These are phyloP conservation scores for Buphagus erythrorhynchus DNA, from an alignment of 2,797 vertebrate species.

Conservation along the genomic window DNA sequence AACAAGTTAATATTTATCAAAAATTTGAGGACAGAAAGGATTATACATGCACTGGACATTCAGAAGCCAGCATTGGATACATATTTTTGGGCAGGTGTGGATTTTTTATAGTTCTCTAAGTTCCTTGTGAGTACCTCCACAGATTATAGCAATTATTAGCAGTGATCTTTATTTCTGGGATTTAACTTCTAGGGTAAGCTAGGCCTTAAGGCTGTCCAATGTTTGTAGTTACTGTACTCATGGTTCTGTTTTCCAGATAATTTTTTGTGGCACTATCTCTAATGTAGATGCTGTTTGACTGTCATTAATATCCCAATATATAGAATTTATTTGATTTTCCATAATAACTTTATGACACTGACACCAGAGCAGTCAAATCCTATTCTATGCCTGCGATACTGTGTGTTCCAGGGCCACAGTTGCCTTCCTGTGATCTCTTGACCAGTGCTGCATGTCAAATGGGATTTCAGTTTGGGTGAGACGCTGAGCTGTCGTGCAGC, in stretches of 20 bases:
- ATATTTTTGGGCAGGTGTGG: not conserved
- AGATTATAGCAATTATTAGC: not conserved
- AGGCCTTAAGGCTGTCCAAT: not conserved
- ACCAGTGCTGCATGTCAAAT: not conserved
- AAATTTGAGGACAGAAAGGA: not conserved
- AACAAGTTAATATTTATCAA: not conserved
- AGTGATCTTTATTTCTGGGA: not conserved
- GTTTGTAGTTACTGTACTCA: not conserved
- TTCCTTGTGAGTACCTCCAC: not conserved
- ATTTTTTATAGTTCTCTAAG: not conserved
- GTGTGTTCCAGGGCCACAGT: not conserved
- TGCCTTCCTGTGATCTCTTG: not conserved
- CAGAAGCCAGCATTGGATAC: not conserved
- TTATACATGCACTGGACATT: not conserved
- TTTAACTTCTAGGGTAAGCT: not conserved
- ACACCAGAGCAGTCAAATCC: not conserved
- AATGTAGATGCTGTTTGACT: not conserved
- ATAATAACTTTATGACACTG: not conserved
- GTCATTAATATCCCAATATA: not conserved
- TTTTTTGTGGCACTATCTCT: not conserved
- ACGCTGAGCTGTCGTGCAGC: rapidly evolving
- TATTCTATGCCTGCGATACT: not conserved
- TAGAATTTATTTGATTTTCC: not conserved
- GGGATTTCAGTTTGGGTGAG: not conserved
- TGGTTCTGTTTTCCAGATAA: not conserved